Base-by-base conservation (phyloP, 2,888 invertebrate genomes). In the Dolichopus griseipennis region DNA sequence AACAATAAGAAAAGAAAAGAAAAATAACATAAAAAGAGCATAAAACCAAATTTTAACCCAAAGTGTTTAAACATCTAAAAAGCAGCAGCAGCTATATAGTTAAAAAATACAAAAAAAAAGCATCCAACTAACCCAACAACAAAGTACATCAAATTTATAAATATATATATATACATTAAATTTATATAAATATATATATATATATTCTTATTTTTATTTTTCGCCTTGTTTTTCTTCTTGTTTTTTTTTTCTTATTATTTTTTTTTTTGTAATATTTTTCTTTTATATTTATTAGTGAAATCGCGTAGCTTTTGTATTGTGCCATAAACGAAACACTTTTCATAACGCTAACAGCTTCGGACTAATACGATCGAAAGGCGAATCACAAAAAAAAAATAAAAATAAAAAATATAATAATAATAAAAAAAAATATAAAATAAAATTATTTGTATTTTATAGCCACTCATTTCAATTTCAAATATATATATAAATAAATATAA, bases 311-410 rank as follows among this genome's bases (percentile, higher is more conserved):
- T 80, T 79, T 80, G 80, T 79, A 81, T 80, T 78, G 79, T 77
- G 78, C 79, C 80, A 80, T 80, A 80, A 80, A 80, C 80, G 80
- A 78, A 79, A 77, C 78, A 81, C 80, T 81, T 79, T 78, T 80
- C 80, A 79, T 80, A 80, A 80, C 80, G 81, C 80, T 78, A 80
- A 80, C 80, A 81, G 78, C 78, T 78, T 79, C 78, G 77, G 78
- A 75, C 76, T 75, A 75, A 75, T 74, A 75, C 74, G 74, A 74
- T 75, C 73, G 73, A 72, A 69, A 73, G 73, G 72, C 68, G 72
- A 74, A 65, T 70, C 62, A 68, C 18, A 52, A 52, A 52, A 69
- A 69, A 67, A 27, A 27, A 27, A 27, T 4, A 27, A 27, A 27
- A 27, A 27, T 4, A 27, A 27, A 27, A 67, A 27, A 27, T 4